Evolutionary conservation across 1,140 invertebrate genomes (phyloP).

Genomic region (Augochlora pura): DNA sequence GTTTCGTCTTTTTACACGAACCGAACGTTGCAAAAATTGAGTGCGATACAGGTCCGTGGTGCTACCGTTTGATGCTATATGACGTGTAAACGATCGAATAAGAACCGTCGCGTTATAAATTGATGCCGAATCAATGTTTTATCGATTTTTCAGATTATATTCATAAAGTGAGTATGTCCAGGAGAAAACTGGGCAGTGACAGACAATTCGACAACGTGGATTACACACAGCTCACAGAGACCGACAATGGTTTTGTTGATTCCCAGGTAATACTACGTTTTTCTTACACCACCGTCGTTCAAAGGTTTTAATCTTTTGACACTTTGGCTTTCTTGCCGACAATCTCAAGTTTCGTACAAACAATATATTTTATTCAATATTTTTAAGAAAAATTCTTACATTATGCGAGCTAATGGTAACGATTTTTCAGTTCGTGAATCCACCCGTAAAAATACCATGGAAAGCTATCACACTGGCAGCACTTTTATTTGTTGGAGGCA

Average conservation of each 20-base stretch:
- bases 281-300: too few relatives aligned
- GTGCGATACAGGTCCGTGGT: neutral
- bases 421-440: conserved; percentile 79
- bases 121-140: neutral
- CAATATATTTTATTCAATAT: too few relatives aligned
- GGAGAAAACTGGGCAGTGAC: conserved; percentile 78
- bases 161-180: conserved; percentile 82
- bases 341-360: too few relatives aligned
- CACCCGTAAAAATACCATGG: conserved; percentile 87
- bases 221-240: conserved; percentile 85
- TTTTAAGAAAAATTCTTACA: too few relatives aligned
- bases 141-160: conserved; percentile 78
- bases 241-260: conserved; percentile 87
- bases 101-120: neutral
- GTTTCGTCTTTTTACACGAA: neutral
- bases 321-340: too few relatives aligned
- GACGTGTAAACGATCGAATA: neutral
- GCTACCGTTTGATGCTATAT: too few relatives aligned
- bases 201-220: conserved; percentile 82
- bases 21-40: neutral
- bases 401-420: neutral
- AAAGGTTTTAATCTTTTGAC: too few relatives aligned
- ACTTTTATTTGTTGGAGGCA: conserved; percentile 88
- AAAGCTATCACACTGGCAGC: conserved; percentile 89
- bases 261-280: conserved; percentile 81